Percentiles rank a stretch among this genome's conserved stretches.
phyloP scores from a whole-genome alignment of 2,888 invertebrate genomes.

The Cephus rjabovi region DNA sequence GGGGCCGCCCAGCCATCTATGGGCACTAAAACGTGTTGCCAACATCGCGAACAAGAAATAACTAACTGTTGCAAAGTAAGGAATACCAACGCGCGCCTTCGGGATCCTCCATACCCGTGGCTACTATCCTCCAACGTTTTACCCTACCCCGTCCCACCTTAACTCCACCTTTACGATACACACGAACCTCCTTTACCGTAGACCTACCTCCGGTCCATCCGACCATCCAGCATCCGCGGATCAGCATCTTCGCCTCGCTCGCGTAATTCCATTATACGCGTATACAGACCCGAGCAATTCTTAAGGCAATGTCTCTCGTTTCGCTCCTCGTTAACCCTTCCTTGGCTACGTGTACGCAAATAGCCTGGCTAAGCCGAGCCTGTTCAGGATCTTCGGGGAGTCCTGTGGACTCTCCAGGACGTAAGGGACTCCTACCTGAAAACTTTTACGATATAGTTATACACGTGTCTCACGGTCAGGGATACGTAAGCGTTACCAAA shows the following conservation, averaged over 20 bases:
- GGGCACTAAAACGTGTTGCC: conserved; percentile 60
- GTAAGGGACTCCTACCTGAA: not conserved
- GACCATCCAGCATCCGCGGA: not conserved
- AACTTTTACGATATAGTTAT: not conserved
- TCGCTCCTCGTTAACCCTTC: conserved; percentile 4
- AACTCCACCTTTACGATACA: not conserved
- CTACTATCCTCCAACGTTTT: conserved; percentile 4
- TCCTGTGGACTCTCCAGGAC: not conserved
- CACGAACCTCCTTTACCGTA: conserved; percentile 1
- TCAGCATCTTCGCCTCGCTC: not conserved
- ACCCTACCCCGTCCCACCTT: not conserved
- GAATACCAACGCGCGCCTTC: conserved; percentile 41
- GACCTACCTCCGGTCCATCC: not conserved
- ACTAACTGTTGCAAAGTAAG: conserved; percentile 54
- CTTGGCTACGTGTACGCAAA: not conserved
- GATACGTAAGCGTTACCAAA: too few relatives aligned
- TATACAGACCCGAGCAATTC: not conserved
- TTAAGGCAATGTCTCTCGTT: not conserved
- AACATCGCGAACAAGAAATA: conserved; percentile 58
- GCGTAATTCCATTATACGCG: conserved; percentile 3
- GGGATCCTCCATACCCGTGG: conserved; percentile 6
- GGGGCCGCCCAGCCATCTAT: conserved; percentile 56
- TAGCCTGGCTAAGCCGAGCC: not conserved
- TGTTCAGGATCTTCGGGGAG: not conserved
- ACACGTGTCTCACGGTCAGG: not conserved